Evolutionary conservation across 1,140 invertebrate genomes (phyloP).

Genomic region (Galleria mellonella): DNA sequence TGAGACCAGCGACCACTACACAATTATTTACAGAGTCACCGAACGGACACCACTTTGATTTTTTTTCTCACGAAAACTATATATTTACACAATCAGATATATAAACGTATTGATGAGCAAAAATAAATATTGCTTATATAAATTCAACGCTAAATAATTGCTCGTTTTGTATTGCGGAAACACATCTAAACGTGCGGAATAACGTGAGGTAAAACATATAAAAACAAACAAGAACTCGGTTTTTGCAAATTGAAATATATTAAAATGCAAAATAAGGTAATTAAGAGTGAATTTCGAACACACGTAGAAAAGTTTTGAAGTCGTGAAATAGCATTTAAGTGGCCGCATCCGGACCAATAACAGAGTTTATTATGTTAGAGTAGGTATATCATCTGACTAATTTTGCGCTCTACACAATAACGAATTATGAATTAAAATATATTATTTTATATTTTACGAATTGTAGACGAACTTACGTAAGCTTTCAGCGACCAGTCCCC

Average conservation of each 20-base stretch:
- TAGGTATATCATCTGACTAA: too few species aligned
- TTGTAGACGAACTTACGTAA: constrained; percentile 62
- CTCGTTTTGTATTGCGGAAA: background rate
- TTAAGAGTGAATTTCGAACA: constrained; percentile 7
- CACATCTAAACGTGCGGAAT: background rate
- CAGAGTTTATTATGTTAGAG: constrained; percentile 6
- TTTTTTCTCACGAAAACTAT: constrained; percentile 9
- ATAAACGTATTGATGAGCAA: background rate
- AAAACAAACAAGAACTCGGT: constrained; percentile 9
- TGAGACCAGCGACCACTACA: constrained; percentile 21
- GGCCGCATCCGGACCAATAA: constrained; percentile 1
- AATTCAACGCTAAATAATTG: background rate
- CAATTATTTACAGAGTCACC: constrained; percentile 36
- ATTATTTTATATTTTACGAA: constrained; percentile 17
- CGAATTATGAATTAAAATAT: constrained; percentile 23
- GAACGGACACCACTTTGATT: constrained; percentile 11
- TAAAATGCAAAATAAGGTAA: constrained; percentile 10
- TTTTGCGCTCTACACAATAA: too few species aligned
- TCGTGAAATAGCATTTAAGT: constrained; percentile 2
- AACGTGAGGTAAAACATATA: background rate
- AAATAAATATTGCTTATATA: background rate
- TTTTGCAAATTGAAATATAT: constrained; percentile 10
- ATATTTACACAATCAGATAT: constrained; percentile 12
- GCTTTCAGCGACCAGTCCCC: constrained; percentile 39
- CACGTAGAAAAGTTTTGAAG: constrained; percentile 5